These are phyloP conservation scores for Pipistrellus pipistrellus DNA, from an alignment of 2,797 vertebrate species.

Conservation along the genomic window DNA sequence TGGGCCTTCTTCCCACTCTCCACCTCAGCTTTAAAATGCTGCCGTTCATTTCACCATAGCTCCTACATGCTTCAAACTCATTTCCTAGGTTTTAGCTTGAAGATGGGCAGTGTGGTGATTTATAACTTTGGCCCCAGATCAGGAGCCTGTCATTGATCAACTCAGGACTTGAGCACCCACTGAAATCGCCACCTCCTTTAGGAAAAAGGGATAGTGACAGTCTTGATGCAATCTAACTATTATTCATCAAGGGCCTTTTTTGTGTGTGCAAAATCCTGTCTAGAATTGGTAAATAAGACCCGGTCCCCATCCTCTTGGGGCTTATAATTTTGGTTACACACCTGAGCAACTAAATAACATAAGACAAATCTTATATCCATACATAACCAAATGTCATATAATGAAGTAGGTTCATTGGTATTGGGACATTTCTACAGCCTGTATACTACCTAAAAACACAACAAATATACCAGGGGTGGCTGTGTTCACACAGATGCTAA, in stretches of 20 bases:
- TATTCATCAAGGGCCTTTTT: conserved; percentile 39
- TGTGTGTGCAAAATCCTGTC: background rate
- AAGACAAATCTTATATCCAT: conserved; percentile 20
- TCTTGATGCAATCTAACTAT: background rate
- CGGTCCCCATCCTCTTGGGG: background rate
- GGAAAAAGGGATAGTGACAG: background rate
- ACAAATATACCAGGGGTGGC: background rate
- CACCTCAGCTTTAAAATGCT: background rate
- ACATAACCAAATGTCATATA: background rate
- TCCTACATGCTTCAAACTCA: background rate
- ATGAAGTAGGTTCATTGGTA: background rate
- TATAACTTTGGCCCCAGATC: background rate
- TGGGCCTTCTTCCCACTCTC: background rate
- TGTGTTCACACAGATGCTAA: background rate
- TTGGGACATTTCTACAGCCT: background rate
- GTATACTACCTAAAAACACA: background rate
- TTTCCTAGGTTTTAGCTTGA: background rate
- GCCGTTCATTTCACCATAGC: conserved; percentile 26
- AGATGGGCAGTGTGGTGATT: background rate
- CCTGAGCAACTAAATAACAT: background rate
- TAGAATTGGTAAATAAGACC: background rate
- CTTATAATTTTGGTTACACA: conserved; percentile 46
- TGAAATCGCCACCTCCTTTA: background rate
- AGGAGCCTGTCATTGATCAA: background rate
- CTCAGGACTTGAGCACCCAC: background rate